Conservation (phyloP, 2,888 invertebrate species). For the Amiota mariae region DNA sequence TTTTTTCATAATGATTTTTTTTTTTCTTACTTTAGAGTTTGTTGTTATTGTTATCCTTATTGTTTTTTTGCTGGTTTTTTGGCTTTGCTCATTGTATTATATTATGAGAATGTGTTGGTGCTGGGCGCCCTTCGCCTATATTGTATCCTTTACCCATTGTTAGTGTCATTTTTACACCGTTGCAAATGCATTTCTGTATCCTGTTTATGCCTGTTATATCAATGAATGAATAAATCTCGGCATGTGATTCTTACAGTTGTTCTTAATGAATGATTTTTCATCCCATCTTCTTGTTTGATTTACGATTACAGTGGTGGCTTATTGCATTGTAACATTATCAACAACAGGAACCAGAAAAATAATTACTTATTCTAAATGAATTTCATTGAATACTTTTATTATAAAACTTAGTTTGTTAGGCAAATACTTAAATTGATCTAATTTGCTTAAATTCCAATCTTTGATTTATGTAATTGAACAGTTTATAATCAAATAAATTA, state of each 20-base stretch:
- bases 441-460: too few relatives aligned
- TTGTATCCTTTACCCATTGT: constrained; percentile 44
- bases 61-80: constrained; percentile 41
- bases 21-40: constrained; percentile 7
- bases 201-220: constrained; percentile 61
- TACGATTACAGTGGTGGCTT: too few relatives aligned
- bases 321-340: too few relatives aligned
- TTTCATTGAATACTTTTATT: too few relatives aligned
- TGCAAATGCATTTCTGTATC: constrained; percentile 65
- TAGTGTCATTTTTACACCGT: constrained; percentile 52
- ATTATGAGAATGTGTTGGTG: not conserved
- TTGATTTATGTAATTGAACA: too few relatives aligned
- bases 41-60: constrained; percentile 61
- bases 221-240: constrained; percentile 44
- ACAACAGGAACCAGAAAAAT: too few relatives aligned
- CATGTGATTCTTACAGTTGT: constrained; percentile 6
- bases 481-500: too few relatives aligned
- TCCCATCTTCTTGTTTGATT: too few relatives aligned
- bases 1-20: not conserved
- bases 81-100: not conserved
- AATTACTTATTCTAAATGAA: too few relatives aligned
- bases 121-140: constrained; percentile 27
- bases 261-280: not conserved
- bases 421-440: too few relatives aligned
- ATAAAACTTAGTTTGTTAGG: too few relatives aligned